phyloP scores from a whole-genome alignment of 2,888 invertebrate genomes.

The Helobdella robusta region DNA sequence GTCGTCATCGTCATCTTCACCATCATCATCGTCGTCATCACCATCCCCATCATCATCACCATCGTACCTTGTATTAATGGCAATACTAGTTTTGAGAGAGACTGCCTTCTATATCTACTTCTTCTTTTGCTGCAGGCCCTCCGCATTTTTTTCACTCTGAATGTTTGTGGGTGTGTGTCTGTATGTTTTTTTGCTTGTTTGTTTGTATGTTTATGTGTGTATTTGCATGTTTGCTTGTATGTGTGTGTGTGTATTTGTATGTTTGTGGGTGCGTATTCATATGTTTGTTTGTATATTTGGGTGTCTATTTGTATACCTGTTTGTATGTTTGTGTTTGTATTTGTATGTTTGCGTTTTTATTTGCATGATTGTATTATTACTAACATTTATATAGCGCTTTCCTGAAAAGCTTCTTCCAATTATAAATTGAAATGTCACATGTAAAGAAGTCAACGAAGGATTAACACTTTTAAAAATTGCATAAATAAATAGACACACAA shows the following conservation, averaged over 20 bases:
- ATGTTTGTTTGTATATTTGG: not conserved
- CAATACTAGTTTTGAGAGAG: not conserved
- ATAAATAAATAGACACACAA: too few species aligned
- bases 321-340: not conserved
- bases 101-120: conserved; percentile 6
- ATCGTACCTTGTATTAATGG: conserved; percentile 8
- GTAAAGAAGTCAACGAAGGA: too few species aligned
- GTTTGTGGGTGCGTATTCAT: too few species aligned
- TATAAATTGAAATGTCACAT: too few species aligned
- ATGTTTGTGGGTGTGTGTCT: not conserved
- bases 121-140: not conserved
- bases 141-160: not conserved
- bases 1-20: too few species aligned
- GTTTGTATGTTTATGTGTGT: not conserved
- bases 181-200: not conserved
- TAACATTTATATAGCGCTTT: too few species aligned
- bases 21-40: too few species aligned
- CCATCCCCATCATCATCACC: not conserved
- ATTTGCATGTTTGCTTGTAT: not conserved
- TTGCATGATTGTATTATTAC: too few species aligned
- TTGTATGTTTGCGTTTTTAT: not conserved
- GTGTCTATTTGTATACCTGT: too few species aligned
- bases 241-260: too few species aligned
- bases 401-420: too few species aligned
- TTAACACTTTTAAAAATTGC: too few species aligned